Percentiles rank a stretch among this genome's conserved stretches.
Conservation (phyloP, 2,888 invertebrate species). For the Fabriciana adippe region DNA sequence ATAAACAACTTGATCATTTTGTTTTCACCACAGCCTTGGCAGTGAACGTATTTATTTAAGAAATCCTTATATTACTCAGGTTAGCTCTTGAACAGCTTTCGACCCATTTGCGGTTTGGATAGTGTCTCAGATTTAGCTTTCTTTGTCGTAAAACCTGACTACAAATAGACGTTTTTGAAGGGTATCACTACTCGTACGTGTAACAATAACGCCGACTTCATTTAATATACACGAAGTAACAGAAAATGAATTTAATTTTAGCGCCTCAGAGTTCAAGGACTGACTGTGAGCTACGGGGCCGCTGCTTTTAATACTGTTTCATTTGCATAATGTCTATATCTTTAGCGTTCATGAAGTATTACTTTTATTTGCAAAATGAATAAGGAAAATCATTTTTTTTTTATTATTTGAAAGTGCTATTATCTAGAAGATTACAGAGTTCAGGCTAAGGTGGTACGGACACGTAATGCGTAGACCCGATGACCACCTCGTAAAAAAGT, state of each 20-base stretch:
- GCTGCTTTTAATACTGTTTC: slow-evolving; percentile 32
- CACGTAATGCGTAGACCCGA: too few species aligned
- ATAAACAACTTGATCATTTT: slow-evolving; percentile 45
- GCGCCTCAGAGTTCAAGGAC: slow-evolving; percentile 59
- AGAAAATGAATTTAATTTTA: slow-evolving; percentile 40
- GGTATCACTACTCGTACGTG: background rate
- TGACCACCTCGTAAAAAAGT: too few species aligned
- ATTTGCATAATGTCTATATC: slow-evolving; percentile 39
- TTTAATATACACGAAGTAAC: slow-evolving; percentile 5
- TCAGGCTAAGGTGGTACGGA: too few species aligned
- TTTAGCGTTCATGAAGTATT: slow-evolving; percentile 29
- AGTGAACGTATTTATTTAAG: slow-evolving; percentile 55
- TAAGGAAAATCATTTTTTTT: background rate
- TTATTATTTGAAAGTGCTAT: too few species aligned
- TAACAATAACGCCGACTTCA: background rate
- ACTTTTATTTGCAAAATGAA: slow-evolving; percentile 28
- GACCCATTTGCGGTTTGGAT: slow-evolving; percentile 31
- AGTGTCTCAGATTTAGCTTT: slow-evolving; percentile 27
- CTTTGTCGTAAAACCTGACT: slow-evolving; percentile 22
- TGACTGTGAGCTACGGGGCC: slow-evolving; percentile 34
- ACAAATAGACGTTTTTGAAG: slow-evolving; percentile 20
- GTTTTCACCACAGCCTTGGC: slow-evolving; percentile 62
- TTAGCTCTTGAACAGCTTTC: slow-evolving; percentile 32
- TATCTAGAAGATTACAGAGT: too few species aligned
- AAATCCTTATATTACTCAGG: slow-evolving; percentile 41